Percentiles rank a stretch among this genome's conserved stretches.
Conservation (phyloP, 35 echinoderm and acorn worm species). For the Lytechinus variegatus region DNA sequence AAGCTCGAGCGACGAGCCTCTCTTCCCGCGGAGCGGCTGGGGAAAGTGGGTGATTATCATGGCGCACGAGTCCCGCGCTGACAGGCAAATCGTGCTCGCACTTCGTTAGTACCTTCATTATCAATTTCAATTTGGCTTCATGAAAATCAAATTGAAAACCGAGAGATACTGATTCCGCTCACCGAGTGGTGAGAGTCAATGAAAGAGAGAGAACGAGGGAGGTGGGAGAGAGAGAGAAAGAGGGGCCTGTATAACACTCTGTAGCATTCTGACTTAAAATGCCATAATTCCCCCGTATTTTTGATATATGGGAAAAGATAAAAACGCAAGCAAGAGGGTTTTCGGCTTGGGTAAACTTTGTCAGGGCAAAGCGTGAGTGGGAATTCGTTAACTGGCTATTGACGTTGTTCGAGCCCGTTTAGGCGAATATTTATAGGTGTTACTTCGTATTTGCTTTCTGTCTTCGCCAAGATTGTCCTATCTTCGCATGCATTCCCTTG, state of each 20-base stretch:
- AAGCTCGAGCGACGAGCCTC: slow-evolving; percentile 10
- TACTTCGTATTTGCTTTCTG: slow-evolving; percentile 45
- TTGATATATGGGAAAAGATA: slow-evolving; percentile 19
- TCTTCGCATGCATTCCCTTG: not conserved
- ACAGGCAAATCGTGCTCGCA: slow-evolving; percentile 8
- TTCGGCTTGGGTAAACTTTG: slow-evolving; percentile 18
- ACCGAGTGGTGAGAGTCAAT: not conserved
- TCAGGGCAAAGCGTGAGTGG: not conserved
- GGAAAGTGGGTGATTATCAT: not conserved
- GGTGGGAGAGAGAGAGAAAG: not conserved
- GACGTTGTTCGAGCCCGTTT: not conserved
- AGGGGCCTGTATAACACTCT: not conserved
- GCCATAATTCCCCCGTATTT: slow-evolving; percentile 40
- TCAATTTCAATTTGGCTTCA: slow-evolving; percentile 43
- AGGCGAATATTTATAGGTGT: slow-evolving; percentile 35
- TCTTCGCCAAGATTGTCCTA: not conserved
- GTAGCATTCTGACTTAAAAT: slow-evolving; percentile 39
- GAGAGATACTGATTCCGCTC: slow-evolving; percentile 17
- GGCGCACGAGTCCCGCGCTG: not conserved
- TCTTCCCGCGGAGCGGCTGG: not conserved
- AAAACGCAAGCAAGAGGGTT: not conserved
- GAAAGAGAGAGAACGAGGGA: not conserved
- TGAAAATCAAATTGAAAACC: slow-evolving; percentile 46
- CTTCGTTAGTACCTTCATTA: slow-evolving; percentile 38
- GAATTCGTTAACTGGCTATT: slow-evolving; percentile 1